Percentiles rank a stretch among this genome's conserved stretches.
Conservation (phyloP, 2,113 vertebrate genomes). For the Crotalus tigris region DNA sequence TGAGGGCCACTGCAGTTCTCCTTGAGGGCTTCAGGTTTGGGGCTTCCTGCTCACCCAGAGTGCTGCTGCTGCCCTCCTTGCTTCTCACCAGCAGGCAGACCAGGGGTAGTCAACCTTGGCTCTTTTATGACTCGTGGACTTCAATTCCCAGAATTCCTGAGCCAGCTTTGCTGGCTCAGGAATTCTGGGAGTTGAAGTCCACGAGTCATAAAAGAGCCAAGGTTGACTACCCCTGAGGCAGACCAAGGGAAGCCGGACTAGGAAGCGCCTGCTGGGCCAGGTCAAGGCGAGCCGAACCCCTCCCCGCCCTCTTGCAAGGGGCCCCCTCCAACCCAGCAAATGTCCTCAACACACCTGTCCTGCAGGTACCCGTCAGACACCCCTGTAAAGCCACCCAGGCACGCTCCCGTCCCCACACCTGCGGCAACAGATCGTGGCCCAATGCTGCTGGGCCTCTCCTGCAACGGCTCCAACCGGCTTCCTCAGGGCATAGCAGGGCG, state of each 20-base stretch:
- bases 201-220: no score
- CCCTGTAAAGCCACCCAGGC: neutral
- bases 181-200: no score
- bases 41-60: neutral
- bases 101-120: neutral
- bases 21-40: neutral
- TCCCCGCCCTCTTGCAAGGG: neutral
- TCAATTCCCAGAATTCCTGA: no score
- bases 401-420: neutral
- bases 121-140: no score
- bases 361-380: neutral
- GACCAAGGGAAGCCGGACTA: neutral
- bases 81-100: neutral
- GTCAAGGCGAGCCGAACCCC: neutral
- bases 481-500: neutral
- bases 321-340: neutral
- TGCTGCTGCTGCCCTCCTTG: no score
- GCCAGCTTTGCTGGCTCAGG: no score
- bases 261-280: neutral
- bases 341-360: neutral
- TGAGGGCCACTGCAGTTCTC: neutral
- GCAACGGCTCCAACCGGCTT: neutral
- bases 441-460: neutral
- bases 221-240: neutral
- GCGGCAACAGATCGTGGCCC: neutral